Base-by-base conservation (phyloP, 2,797 vertebrate genomes). In the Syngnathus rostellatus region DNA sequence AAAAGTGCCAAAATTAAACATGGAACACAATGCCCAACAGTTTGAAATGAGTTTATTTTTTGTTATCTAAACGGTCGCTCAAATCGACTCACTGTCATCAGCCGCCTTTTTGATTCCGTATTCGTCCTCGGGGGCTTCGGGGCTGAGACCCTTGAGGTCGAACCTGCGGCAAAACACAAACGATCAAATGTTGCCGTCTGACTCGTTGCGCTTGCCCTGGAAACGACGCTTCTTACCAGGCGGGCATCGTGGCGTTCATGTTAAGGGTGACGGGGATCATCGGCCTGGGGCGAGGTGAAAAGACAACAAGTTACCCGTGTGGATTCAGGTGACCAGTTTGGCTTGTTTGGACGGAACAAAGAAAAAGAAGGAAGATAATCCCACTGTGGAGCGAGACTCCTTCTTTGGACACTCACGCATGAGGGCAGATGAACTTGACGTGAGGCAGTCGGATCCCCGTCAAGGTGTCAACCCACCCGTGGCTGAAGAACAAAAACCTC, bases 371-470 rank as follows among this genome's bases (percentile, higher is more conserved):
- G 17, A 46, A 6, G 12, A 16, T 46, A 46, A 46, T 17, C 16
- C 3, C 14, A 16, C 14, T 2, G 17, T 11, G 4, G 10, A n/a
- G 4, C 19, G 10, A 31, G 31, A 55, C 23, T 12, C 54, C 54
- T 31, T 14, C 25, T 17, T 3, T 14, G 16, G 41, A 48, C 69
- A 90, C 96, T 94, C 78, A 99, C 97, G 97, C 96, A 6, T 98
- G 93, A 78, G 97, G 97, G 79, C 95, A 99, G 83, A 99, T 99
- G 76, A 96, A 95, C 72, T 99, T 99, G 86, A 98, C 90, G 0
- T 98, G 91, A 78, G 96, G 94, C 74, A 95, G 92, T 85, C 89
- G 91, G 85, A 97, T 95, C 77, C 85, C 85, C 40, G 87, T 92
- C 82, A 99, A 81, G 65, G 92, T 74, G 0, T 98, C 94, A 46